Conservation (phyloP, 2,888 invertebrate genomes). For the Pseudococcus viburni region DNA sequence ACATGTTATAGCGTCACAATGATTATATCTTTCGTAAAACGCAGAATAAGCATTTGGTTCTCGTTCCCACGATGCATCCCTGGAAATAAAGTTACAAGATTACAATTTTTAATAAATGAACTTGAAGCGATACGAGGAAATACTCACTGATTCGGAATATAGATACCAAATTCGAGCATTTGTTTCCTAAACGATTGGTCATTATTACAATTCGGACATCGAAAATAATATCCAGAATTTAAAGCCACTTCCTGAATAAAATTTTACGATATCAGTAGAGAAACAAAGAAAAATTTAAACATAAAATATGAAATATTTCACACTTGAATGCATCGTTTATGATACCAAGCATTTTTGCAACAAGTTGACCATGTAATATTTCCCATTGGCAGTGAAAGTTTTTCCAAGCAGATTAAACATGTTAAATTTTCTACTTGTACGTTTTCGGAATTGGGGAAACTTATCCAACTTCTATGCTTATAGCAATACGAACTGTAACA, state of each 20-base stretch:
- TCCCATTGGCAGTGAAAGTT: slow-evolving; percentile 69
- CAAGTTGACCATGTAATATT: slow-evolving; percentile 81
- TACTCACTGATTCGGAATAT: slow-evolving; percentile 75
- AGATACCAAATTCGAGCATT: slow-evolving; percentile 80
- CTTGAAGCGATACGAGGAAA: neutral
- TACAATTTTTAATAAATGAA: slow-evolving; percentile 4
- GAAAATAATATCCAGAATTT: slow-evolving; percentile 86
- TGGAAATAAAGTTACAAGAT: slow-evolving; percentile 70
- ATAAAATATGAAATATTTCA: neutral
- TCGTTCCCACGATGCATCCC: slow-evolving; percentile 88
- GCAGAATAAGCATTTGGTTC: slow-evolving; percentile 84
- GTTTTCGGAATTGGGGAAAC: neutral
- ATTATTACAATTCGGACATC: slow-evolving; percentile 87
- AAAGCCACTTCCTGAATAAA: slow-evolving; percentile 75
- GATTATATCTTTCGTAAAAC: slow-evolving; percentile 76
- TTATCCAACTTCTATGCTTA: neutral
- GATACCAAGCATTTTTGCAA: slow-evolving; percentile 85
- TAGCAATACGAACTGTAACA: neutral
- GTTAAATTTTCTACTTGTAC: neutral
- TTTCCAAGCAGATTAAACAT: slow-evolving; percentile 14
- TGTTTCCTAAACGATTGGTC: slow-evolving; percentile 77
- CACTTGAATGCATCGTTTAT: slow-evolving; percentile 80
- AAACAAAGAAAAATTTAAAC: neutral
- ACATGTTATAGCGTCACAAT: slow-evolving; percentile 78
- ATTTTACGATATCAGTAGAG: neutral